phyloP scores from a whole-genome alignment of 1,140 invertebrate genomes.

The Tribolium castaneum region DNA sequence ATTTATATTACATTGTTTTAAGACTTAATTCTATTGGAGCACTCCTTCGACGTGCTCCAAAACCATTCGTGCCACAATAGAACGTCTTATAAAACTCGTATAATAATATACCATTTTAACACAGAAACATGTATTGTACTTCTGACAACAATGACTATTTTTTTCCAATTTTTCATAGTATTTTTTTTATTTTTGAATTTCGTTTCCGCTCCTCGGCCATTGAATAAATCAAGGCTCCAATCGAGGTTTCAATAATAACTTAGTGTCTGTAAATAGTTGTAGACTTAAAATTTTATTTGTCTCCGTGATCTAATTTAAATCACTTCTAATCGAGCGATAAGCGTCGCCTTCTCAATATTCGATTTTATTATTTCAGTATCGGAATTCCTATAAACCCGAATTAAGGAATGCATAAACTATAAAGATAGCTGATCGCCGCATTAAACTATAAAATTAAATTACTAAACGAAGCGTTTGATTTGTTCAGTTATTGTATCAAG shows the following conservation, averaged over 20 bases:
- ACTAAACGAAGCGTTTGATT: conserved; percentile 18
- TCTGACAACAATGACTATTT: no score
- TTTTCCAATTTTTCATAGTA: no score
- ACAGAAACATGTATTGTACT: no score
- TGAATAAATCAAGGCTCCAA: no score
- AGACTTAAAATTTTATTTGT: background rate
- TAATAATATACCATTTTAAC: no score
- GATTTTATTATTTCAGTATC: conserved; percentile 22
- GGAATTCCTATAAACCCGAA: conserved; percentile 9
- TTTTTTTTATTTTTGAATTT: no score
- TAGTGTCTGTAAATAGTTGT: background rate
- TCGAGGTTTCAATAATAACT: background rate
- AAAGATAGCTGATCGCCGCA: conserved; percentile 3
- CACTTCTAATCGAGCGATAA: background rate
- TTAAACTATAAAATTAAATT: conserved; percentile 35
- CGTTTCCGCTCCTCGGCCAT: no score
- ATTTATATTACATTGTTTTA: no score
- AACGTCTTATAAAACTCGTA: no score
- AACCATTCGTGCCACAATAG: no score
- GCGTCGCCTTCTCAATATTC: background rate
- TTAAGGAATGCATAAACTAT: conserved; percentile 17
- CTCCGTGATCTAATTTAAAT: conserved; percentile 3
- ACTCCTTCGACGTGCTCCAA: no score
- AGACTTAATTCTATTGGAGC: no score
- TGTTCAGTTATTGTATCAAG: background rate